Evolutionary conservation across 2,113 vertebrate species (phyloP).

Genomic region (Callocephalon fimbriatum): DNA sequence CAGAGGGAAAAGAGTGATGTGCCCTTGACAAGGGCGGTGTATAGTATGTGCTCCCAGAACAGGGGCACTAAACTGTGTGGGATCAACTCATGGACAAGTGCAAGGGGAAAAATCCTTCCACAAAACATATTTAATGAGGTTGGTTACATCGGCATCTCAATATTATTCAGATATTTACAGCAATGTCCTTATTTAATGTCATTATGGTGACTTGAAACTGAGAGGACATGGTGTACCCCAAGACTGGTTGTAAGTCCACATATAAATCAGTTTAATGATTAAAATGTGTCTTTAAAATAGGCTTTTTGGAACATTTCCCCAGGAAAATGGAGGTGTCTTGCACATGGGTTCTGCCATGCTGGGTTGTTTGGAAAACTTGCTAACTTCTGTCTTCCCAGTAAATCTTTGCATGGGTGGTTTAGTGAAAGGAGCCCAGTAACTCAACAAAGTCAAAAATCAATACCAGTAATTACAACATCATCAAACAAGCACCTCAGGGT

Average conservation of each 20-base stretch:
- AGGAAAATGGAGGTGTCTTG: neutral
- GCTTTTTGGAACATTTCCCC: neutral
- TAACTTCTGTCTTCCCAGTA: neutral
- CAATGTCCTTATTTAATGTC: neutral
- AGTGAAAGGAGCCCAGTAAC: neutral
- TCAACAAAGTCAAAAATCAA: neutral
- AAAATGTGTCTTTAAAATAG: neutral
- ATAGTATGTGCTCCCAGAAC: neutral
- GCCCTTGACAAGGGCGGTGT: neutral
- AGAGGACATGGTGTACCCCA: neutral
- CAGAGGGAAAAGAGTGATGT: neutral
- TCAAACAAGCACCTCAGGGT: neutral
- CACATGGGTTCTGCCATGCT: fast-evolving
- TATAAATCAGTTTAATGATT: neutral
- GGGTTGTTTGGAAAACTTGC: neutral
- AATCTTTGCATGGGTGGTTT: neutral
- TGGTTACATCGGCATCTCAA: neutral
- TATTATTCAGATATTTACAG: neutral
- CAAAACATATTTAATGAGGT: neutral
- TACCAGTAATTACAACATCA: neutral
- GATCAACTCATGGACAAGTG: neutral
- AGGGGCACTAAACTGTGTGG: fast-evolving
- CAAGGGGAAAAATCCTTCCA: neutral
- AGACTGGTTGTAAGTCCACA: neutral
- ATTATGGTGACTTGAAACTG: fast-evolving